Base-by-base conservation (phyloP, 1,140 invertebrate species). In the Zaprionus davidi region DNA sequence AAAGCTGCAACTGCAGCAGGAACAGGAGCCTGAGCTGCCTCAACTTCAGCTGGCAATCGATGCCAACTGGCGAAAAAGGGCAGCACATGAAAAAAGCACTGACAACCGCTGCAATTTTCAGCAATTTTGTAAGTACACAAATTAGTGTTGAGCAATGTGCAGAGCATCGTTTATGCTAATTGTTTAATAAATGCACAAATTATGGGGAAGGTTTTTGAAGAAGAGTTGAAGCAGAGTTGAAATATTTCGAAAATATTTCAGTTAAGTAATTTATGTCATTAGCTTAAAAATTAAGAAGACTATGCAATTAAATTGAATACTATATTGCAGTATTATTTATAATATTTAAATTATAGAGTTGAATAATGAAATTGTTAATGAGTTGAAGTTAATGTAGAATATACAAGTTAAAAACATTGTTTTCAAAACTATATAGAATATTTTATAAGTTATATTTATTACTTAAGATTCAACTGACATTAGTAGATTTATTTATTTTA, bases 81-180 rank as follows among this genome's bases (percentile, higher is more conserved):
- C 4, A 12, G 36, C 9, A 15, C 28, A 31, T 31, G 28, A 53
- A 41, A 57, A 24, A 38, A 15, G 17, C 22, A 13, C 38, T 41
- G 13, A 15, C 0, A 41, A 15, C 17, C 31, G 41, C 20, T 28
- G 58, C 44, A 51, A 69, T 51, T 62, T 62, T 36, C 36, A 58
- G 41, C 41, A 59, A 59, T 66, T 59, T 58, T 36, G 24, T 51
- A 72, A 59, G 22, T 53, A 53, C 44, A 56, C 60, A 58, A 66
- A 72, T 72, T 72, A 66, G n/a, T 17, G 41, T 58, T 51, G 36
- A 72, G 57, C 26, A 58, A 67, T 56, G 44, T 46, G 55, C 17
- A 24, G 53, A 31, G 57, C 41, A 57, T 58, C 55, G 55, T 26
- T 55, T 38, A 49, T 20, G 20, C 7, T 49, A 49, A 62, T 62